These are phyloP conservation scores for Chauna torquata DNA, from an alignment of 2,113 vertebrate species.

Conservation along the genomic window DNA sequence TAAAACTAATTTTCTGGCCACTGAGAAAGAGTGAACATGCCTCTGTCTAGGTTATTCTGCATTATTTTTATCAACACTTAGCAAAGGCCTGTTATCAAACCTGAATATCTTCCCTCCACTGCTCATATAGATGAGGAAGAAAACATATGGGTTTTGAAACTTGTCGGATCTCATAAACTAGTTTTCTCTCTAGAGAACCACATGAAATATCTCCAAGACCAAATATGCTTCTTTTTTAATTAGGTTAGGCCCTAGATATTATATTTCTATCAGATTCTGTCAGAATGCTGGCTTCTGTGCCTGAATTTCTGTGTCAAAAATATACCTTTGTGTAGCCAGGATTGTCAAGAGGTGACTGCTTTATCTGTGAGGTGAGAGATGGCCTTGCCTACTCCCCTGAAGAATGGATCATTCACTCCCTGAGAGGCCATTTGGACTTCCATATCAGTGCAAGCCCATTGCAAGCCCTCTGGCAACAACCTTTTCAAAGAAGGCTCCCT, in stretches of 20 bases:
- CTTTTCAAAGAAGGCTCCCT: neutral
- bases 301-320: neutral
- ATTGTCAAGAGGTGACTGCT: neutral
- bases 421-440: neutral
- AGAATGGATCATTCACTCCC: neutral
- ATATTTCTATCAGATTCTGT: constrained; percentile 29
- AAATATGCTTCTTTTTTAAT: constrained; percentile 32
- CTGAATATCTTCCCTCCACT: neutral
- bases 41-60: neutral
- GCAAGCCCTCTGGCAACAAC: neutral
- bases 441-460: neutral
- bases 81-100: neutral
- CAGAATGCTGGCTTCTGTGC: neutral
- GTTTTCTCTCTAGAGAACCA: constrained; percentile 7
- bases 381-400: neutral
- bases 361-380: neutral
- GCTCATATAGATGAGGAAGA: neutral
- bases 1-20: neutral
- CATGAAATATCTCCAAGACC: constrained; percentile 15
- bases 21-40: neutral
- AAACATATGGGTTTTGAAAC: neutral
- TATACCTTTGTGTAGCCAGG: neutral
- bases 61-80: constrained; percentile 16
- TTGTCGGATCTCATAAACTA: constrained; percentile 35
- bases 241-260: neutral